phyloP scores from a whole-genome alignment of 92 coral and sea anemone genomes.

The Actinostola sp. region DNA sequence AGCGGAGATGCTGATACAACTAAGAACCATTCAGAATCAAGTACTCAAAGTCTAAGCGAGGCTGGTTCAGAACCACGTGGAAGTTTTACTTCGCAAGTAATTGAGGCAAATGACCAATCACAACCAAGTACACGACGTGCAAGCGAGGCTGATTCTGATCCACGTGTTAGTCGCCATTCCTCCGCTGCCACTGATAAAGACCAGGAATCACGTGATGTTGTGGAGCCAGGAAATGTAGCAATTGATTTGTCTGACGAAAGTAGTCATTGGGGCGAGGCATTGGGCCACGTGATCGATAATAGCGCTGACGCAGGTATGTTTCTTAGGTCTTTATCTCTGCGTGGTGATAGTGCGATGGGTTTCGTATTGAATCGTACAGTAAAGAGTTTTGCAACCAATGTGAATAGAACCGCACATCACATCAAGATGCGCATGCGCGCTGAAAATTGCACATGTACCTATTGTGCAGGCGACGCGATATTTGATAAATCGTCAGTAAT shows the following conservation, averaged over 20 bases:
- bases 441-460: too few relatives aligned
- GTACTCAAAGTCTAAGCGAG: slow-evolving; percentile 20
- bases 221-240: slow-evolving; percentile 18
- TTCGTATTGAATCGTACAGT: too few relatives aligned
- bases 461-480: too few relatives aligned
- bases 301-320: slow-evolving; percentile 16
- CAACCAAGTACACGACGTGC: slow-evolving; percentile 11
- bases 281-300: slow-evolving; percentile 20
- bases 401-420: too few relatives aligned
- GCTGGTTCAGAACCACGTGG: slow-evolving; percentile 39
- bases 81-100: neutral
- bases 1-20: neutral
- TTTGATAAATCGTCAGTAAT: too few relatives aligned
- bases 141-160: slow-evolving; percentile 13
- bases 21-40: slow-evolving; percentile 28
- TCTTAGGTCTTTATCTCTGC: neutral
- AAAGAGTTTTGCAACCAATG: too few relatives aligned
- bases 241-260: slow-evolving; percentile 39
- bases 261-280: slow-evolving; percentile 40
- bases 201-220: slow-evolving; percentile 17
- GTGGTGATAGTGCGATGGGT: too few relatives aligned
- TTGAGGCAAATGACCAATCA: neutral
- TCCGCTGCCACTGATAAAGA: slow-evolving; percentile 11
- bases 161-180: slow-evolving; percentile 19
- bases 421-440: too few relatives aligned